Base-by-base conservation (phyloP, 2,888 invertebrate genomes). In the Heliothis peltigera region DNA sequence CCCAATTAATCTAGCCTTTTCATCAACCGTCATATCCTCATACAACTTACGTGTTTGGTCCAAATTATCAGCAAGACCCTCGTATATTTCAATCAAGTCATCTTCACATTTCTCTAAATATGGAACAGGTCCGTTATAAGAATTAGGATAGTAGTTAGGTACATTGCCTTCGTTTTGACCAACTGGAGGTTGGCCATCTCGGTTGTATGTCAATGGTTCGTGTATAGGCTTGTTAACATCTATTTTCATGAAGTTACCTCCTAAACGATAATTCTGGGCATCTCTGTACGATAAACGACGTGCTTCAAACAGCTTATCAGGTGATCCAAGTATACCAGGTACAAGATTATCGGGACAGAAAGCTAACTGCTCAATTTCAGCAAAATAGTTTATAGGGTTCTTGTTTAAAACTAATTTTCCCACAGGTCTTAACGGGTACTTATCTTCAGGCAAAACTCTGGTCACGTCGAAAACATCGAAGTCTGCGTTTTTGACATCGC, bases 101-200 rank as follows among this genome's bases (percentile, higher is more conserved):
- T 95, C 84, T 47, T 87, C 85, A 71, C 95, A 95, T 21, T 96
- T 96, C 1, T 96, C 94, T 18, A 96, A 92, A 77, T 96, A 96
- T 43, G 96, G 96, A 66, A 96, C 95, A 0, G 98, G 98, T 0
- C 99, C 99, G 73, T 96, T 95, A 89, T 98, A 99, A 71, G 98
- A 98, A 93, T 99, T 99, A 0, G 99, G 99, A 91, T 96, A 98
- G 87, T 99, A 99, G 91, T 99, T 99, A 1, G 99, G 99, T 4
- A 97, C 97, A 25, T 97, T 97, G 28, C 96, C 96, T 89, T 98
- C 97, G 87, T 98, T 98, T 78, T 97, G 96, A 44, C 95, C 92
- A 17, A 96, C 95, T 32, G 96, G 96, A 94, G 97, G 96, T n/a
- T 95, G 94, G 0, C 99, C 99, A 88, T 99, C 99, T 42, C 99